Conservation (phyloP, 2,113 vertebrate species). For the Rutilus rutilus region DNA sequence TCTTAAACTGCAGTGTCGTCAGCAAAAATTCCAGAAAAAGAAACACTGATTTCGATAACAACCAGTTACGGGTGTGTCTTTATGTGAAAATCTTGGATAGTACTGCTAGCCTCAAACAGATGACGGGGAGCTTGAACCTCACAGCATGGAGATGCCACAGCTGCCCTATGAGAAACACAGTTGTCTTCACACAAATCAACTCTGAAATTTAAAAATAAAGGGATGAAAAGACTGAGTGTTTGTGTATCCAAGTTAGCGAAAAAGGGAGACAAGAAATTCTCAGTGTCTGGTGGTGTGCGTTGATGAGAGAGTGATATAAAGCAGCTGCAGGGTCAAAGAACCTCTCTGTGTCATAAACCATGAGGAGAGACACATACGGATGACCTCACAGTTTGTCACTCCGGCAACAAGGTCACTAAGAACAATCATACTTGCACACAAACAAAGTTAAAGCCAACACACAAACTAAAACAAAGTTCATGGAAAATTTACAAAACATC, state of each 20-base stretch:
- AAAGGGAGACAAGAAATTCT: conserved; percentile 25
- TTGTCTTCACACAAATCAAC: background rate
- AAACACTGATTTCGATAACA: conserved; percentile 3
- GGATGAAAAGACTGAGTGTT: conserved; percentile 23
- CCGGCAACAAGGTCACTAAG: conserved; percentile 20
- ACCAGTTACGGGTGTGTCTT: background rate
- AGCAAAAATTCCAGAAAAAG: conserved; percentile 1
- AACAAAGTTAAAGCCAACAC: background rate
- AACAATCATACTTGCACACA: conserved; percentile 12
- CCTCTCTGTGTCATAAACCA: conserved; percentile 63
- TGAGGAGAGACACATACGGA: conserved; percentile 43
- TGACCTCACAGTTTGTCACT: conserved; percentile 43
- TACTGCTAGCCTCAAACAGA: background rate
- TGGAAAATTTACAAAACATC: background rate
- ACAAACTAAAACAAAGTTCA: background rate
- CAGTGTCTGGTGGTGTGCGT: conserved; percentile 15
- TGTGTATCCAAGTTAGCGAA: conserved; percentile 14
- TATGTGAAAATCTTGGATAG: background rate
- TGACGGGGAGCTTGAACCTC: background rate
- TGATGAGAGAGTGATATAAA: conserved; percentile 39
- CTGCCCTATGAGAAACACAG: conserved; percentile 8
- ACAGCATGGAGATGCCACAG: background rate
- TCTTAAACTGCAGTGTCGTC: background rate
- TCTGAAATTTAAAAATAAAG: background rate
- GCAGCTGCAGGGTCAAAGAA: conserved; percentile 73